Conservation (phyloP, 1,140 invertebrate genomes). For the Aphelenchoides besseyi region DNA sequence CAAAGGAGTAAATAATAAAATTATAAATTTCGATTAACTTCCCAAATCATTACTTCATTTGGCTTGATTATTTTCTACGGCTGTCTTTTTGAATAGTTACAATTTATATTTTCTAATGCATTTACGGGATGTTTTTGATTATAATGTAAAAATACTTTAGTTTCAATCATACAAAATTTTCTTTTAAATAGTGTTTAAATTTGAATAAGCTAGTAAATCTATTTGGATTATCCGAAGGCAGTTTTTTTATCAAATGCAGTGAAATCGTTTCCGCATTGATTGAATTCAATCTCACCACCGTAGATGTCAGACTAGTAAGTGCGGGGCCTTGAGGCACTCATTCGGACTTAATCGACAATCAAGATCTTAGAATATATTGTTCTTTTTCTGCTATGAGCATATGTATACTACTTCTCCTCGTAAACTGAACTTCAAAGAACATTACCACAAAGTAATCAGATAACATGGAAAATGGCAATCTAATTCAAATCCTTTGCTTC, state of each 20-base stretch:
- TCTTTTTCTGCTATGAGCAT: background rate
- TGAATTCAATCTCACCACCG: no score
- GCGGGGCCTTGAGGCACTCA: no score
- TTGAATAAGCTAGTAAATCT: constrained; percentile 38
- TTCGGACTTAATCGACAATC: no score
- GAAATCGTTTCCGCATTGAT: background rate
- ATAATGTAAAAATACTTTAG: constrained; percentile 35
- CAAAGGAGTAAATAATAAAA: constrained; percentile 34
- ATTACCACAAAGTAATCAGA: background rate
- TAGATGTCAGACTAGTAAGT: no score
- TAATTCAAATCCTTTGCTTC: background rate
- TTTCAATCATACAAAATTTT: constrained; percentile 37
- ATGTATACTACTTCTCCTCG: background rate
- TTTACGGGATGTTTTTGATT: constrained; percentile 29
- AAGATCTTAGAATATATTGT: background rate
- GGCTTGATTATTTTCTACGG: constrained; percentile 29
- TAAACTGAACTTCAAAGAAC: background rate
- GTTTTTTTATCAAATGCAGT: constrained; percentile 28
- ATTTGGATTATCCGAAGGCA: constrained; percentile 30
- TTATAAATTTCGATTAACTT: constrained; percentile 29
- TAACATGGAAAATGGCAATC: background rate
- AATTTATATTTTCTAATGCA: constrained; percentile 28
- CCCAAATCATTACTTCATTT: constrained; percentile 21
- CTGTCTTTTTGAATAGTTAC: constrained; percentile 34
- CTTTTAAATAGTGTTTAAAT: constrained; percentile 31